A percentile compares a stretch with the other conserved stretches of the same genome.
Conservation (phyloP, 2,113 vertebrate species). For the Grantiella picta region DNA sequence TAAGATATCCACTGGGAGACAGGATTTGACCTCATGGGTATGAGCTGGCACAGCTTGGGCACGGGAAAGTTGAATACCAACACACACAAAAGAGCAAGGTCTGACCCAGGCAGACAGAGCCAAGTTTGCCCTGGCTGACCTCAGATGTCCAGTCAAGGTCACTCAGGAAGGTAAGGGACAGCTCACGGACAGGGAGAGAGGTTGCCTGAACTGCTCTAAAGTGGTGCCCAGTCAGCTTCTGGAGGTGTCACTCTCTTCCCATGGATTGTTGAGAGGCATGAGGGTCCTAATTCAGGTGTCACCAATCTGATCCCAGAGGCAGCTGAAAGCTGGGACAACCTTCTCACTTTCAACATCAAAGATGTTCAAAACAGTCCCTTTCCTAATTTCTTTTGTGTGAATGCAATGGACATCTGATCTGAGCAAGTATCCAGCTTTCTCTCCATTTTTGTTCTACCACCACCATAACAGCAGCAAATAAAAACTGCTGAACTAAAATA, state of each 20-base stretch:
- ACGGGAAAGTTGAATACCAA: rapidly evolving
- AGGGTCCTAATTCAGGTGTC: not conserved
- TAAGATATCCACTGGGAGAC: not conserved
- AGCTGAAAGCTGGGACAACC: not conserved
- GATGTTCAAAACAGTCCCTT: not conserved
- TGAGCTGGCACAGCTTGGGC: not conserved
- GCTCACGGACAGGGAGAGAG: not conserved
- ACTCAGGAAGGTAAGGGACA: not conserved
- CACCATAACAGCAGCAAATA: not conserved
- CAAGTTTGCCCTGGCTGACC: not conserved
- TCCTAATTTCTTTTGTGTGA: not conserved
- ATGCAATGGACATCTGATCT: not conserved
- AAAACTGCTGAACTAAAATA: not conserved
- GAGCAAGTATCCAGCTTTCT: not conserved
- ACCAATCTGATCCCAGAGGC: not conserved
- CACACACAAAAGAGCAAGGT: not conserved
- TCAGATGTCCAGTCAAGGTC: not conserved
- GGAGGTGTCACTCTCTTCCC: not conserved
- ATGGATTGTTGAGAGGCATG: not conserved
- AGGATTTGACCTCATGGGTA: not conserved
- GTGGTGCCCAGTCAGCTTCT: not conserved
- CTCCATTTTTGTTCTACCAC: not conserved
- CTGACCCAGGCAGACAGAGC: not conserved
- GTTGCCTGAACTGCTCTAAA: not conserved
- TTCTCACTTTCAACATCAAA: not conserved